Evolutionary conservation across 2,888 invertebrate species (phyloP).

Genomic region (Trachelus tabidus): DNA sequence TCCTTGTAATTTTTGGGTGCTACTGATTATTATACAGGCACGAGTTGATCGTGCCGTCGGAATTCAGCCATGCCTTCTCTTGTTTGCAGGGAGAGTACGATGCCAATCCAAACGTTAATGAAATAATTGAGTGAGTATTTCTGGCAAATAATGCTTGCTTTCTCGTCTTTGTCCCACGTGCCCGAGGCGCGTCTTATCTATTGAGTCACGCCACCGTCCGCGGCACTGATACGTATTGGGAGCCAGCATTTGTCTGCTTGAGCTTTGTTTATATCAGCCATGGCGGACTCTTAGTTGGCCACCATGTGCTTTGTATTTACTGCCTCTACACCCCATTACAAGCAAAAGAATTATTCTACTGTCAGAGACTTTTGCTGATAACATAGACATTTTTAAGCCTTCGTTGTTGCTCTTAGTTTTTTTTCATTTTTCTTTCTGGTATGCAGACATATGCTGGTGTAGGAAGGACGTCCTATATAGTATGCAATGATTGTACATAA

Average conservation of each 20-base stretch:
- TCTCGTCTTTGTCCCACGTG: background rate
- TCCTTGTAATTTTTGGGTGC: background rate
- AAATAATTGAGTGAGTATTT: constrained; percentile 81
- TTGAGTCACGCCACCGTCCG: background rate
- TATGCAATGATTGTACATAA: background rate
- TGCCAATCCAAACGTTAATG: constrained; percentile 81
- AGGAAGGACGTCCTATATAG: background rate
- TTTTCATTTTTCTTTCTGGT: background rate
- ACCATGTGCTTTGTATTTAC: background rate
- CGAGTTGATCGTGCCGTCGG: background rate
- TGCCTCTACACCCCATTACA: background rate
- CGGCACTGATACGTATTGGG: background rate
- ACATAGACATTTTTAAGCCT: background rate
- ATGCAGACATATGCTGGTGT: background rate
- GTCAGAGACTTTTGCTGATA: background rate
- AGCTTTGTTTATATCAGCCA: background rate
- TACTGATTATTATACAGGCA: background rate
- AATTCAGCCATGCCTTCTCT: constrained; percentile 2
- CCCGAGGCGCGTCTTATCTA: background rate
- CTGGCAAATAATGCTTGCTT: background rate
- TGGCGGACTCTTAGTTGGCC: background rate
- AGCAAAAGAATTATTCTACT: background rate
- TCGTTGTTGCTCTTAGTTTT: background rate
- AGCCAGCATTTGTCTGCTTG: background rate
- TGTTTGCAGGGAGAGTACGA: constrained; percentile 80